These are phyloP conservation scores for Zosterops hypoxanthus DNA, from an alignment of 2,113 vertebrate genomes.

Conservation along the genomic window DNA sequence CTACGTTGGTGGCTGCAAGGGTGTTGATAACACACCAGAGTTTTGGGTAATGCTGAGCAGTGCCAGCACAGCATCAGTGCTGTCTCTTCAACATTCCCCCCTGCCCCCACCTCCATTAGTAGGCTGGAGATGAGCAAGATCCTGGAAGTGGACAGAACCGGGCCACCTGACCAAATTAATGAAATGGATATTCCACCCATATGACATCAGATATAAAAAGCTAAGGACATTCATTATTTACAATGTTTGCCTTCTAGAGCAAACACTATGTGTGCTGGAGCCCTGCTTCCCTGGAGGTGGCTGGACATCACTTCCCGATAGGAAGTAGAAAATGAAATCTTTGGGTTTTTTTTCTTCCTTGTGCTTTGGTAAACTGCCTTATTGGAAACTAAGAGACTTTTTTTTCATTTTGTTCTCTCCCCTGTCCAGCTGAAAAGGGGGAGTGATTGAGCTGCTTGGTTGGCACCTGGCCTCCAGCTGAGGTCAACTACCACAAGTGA, in stretches of 20 bases:
- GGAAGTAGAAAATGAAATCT: background rate
- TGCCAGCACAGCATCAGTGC: rapidly evolving
- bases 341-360: background rate
- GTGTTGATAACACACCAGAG: background rate
- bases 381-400: rapidly evolving
- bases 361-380: background rate
- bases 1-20: background rate
- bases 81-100: no score
- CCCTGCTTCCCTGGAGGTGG: background rate
- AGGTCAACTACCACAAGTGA: background rate
- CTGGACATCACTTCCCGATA: background rate
- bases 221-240: background rate
- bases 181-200: background rate
- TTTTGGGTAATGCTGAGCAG: background rate
- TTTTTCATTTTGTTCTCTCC: background rate
- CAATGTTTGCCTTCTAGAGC: background rate
- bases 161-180: background rate
- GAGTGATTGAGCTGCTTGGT: background rate
- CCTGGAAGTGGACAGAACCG: background rate
- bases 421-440: background rate
- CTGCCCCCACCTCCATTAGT: background rate
- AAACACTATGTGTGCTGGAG: background rate
- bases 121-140: background rate
- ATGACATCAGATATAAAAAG: background rate
- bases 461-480: background rate